phyloP scores from a whole-genome alignment of 2,888 invertebrate species.

The Cryptosula pallasiana region DNA sequence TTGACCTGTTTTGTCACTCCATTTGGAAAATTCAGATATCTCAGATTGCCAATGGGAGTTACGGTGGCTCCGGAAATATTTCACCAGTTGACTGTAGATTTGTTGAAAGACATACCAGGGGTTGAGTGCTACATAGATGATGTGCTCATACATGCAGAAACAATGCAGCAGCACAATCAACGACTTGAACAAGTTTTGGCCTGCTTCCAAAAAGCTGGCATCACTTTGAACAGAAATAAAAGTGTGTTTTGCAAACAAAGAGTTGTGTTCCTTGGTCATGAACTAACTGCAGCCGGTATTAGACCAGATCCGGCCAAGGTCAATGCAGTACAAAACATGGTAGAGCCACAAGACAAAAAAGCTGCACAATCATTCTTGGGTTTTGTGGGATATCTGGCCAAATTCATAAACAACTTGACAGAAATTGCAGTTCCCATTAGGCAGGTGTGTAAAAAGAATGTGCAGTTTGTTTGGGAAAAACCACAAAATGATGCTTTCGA shows the following conservation, averaged over 20 bases:
- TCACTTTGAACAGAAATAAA: too few species aligned
- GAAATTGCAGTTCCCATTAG: neutral
- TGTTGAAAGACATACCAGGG: neutral
- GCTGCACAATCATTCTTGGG: neutral
- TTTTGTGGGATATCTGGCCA: neutral
- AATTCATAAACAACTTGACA: neutral
- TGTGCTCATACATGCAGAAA: too few species aligned
- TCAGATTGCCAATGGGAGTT: neutral
- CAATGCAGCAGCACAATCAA: too few species aligned
- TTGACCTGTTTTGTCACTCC: neutral
- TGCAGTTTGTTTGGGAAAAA: neutral
- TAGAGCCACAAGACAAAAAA: slow-evolving; percentile 10
- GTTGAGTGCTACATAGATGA: too few species aligned
- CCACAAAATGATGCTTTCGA: neutral
- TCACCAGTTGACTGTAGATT: neutral
- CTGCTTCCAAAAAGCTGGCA: too few species aligned
- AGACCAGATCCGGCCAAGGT: neutral
- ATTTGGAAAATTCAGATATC: neutral
- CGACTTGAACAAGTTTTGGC: too few species aligned
- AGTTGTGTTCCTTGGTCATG: too few species aligned
- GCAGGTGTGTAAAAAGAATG: neutral
- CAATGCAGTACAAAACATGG: too few species aligned
- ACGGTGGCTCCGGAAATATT: neutral
- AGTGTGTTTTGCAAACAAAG: too few species aligned
- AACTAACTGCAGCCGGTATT: neutral